Evolutionary conservation across 2,888 invertebrate genomes (phyloP).

Genomic region (Erebia palarica): DNA sequence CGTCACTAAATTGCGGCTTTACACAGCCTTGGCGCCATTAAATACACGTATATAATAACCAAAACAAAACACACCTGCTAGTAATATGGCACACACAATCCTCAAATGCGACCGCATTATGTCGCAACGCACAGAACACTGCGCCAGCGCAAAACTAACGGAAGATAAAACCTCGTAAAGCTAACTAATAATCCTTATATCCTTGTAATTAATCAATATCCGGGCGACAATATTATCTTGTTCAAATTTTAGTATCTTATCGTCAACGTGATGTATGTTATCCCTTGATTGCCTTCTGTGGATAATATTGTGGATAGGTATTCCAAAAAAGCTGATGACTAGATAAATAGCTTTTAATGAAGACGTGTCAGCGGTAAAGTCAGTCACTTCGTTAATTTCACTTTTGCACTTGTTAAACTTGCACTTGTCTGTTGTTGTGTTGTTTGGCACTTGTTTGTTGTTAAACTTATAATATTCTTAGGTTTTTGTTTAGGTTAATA

Average conservation of each 20-base stretch:
- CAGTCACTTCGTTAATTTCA: background rate
- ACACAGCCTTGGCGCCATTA: background rate
- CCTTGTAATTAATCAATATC: constrained; percentile 41
- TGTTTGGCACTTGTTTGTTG: too few relatives aligned
- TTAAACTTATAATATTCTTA: background rate
- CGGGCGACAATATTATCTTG: constrained; percentile 34
- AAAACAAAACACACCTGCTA: constrained; percentile 41
- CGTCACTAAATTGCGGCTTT: background rate
- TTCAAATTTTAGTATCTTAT: constrained; percentile 31
- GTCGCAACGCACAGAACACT: constrained; percentile 30
- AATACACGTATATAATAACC: constrained; percentile 11
- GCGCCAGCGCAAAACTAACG: constrained; percentile 34
- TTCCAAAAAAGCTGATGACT: constrained; percentile 16
- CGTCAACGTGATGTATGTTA: constrained; percentile 21
- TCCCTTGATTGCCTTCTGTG: constrained; percentile 16
- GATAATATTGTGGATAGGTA: constrained; percentile 3
- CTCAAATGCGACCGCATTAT: constrained; percentile 42
- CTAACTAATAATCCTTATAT: constrained; percentile 37
- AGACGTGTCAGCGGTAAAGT: background rate
- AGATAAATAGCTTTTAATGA: constrained; percentile 10
- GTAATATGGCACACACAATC: constrained; percentile 36
- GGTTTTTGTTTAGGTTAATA: too few relatives aligned
- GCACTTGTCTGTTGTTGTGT: too few relatives aligned
- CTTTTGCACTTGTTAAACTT: background rate
- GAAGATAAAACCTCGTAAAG: constrained; percentile 25